Evolutionary conservation across 2,888 invertebrate species (phyloP).

Genomic region (Ptychoptera contaminata): DNA sequence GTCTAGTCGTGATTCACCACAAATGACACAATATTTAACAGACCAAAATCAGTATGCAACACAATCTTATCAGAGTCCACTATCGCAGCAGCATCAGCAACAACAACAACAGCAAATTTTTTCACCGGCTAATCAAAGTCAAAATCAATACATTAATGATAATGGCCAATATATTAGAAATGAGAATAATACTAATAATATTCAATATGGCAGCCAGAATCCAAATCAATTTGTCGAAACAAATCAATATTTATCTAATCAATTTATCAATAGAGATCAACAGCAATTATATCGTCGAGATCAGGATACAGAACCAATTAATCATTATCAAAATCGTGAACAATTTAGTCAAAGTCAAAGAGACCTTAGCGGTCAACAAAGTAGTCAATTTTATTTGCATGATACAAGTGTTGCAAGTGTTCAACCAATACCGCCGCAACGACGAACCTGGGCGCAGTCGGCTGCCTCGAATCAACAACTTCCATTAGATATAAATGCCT

Average conservation of each 20-base stretch:
- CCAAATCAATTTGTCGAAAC: constrained; percentile 11
- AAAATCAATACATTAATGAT: constrained; percentile 37
- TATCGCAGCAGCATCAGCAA: constrained; percentile 14
- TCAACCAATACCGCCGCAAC: constrained; percentile 33
- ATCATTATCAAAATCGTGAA: constrained; percentile 15
- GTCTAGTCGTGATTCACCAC: constrained; percentile 28
- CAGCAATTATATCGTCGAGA: constrained; percentile 15
- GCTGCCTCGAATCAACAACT: constrained; percentile 24
- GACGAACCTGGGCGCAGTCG: constrained; percentile 53
- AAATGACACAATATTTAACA: constrained; percentile 26
- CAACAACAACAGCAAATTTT: too few relatives aligned
- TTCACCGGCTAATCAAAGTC: constrained; percentile 27
- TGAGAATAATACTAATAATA: constrained; percentile 1
- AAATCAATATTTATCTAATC: constrained; percentile 15
- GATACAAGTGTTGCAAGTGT: constrained; percentile 31
- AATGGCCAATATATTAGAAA: constrained; percentile 18
- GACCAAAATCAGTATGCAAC: constrained; percentile 29
- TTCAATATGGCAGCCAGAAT: constrained; percentile 6
- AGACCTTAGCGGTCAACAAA: constrained; percentile 21
- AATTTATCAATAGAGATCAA: constrained; percentile 17
- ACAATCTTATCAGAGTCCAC: constrained; percentile 24
- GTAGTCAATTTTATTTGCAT: constrained; percentile 57
- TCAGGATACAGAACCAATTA: constrained; percentile 15
- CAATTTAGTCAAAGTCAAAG: constrained; percentile 12
- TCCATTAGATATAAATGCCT: constrained; percentile 25